phyloP scores from a whole-genome alignment of 1,140 invertebrate genomes.

The Drosophila kikkawai region DNA sequence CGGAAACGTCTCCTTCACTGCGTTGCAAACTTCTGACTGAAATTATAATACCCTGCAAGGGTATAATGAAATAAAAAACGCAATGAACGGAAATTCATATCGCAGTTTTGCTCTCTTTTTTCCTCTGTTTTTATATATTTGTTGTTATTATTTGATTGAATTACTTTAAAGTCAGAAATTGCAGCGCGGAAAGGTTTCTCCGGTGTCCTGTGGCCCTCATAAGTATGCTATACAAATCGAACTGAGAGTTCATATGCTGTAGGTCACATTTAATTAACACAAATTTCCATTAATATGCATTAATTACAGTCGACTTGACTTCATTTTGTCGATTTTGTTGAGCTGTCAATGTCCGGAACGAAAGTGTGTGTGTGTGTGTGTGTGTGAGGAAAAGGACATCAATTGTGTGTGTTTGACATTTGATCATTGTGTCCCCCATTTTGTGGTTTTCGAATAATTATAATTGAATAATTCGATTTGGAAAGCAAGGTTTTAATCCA shows the following conservation, averaged over 20 bases:
- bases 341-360: constrained; percentile 11
- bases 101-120: constrained; percentile 15
- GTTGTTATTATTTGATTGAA: constrained; percentile 56
- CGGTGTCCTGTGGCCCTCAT: not conserved
- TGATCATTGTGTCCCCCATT: constrained; percentile 13
- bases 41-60: too few species aligned
- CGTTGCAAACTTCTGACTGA: too few species aligned
- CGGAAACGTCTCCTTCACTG: too few species aligned
- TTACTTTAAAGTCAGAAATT: constrained; percentile 35
- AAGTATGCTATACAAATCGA: constrained; percentile 13
- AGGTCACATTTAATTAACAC: constrained; percentile 74
- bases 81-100: constrained; percentile 41
- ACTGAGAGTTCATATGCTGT: constrained; percentile 7
- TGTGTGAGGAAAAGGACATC: constrained; percentile 20
- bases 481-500: constrained; percentile 1
- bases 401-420: constrained; percentile 37
- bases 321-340: constrained; percentile 52
- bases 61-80: constrained; percentile 4
- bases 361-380: too few species aligned
- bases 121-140: constrained; percentile 17
- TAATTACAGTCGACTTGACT: constrained; percentile 66
- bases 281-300: constrained; percentile 74
- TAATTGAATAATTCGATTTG: constrained; percentile 6
- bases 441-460: constrained; percentile 6
- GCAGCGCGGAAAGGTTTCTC: not conserved